Base-by-base conservation (phyloP, 2,888 invertebrate species). In the Hirtodrosophila cameraria region DNA sequence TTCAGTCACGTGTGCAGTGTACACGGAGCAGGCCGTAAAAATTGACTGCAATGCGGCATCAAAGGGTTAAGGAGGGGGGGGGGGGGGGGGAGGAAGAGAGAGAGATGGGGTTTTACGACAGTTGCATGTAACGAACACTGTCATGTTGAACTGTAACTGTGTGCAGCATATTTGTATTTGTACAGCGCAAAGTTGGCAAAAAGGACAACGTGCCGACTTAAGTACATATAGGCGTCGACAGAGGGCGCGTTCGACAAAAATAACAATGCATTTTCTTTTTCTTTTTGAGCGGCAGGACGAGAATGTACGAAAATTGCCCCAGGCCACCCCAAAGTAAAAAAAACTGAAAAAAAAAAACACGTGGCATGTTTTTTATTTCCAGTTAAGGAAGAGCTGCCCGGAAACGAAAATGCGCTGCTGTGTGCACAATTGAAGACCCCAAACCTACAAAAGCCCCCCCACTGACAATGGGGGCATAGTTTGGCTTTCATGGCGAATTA, bases 21-120 rank as follows among this genome's bases (percentile, higher is more conserved):
- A 41, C 53, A 49, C 66, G 57, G 61, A 54, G 42, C 61, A 45
- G 65, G 66, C 72, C 38, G 53, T 42, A 72, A 64, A 63, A 75
- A 72, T 82, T 74, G 75, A 84, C 88, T 86, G 88, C 87, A 87
- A 67, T 88, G 87, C 87, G 87, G 82, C 88, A 49, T 46, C 36
- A 16, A 31, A 25, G 49, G 49, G 12, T 20, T 13, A 20, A 18
- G 2, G 1, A 27, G 11, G 15, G 25, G 13, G 27, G 25, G 30
- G 39, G 30, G 9, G n/a, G 3, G 25, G 0, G 7, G 20, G 15
- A 25, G 8, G 7, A 36, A n/a, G 35, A 12, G 11, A 16, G 25
- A 25, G 23, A 38, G 54, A n/a, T n/a, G n/a, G n/a, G 18, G 18
- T 2, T 20, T 12, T 39, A 30, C 68, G 78, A 67, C 69, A 78